Percentiles rank a stretch among this genome's conserved stretches.
Conservation (phyloP, 1,140 invertebrate genomes). For the Carposina sasakii region DNA sequence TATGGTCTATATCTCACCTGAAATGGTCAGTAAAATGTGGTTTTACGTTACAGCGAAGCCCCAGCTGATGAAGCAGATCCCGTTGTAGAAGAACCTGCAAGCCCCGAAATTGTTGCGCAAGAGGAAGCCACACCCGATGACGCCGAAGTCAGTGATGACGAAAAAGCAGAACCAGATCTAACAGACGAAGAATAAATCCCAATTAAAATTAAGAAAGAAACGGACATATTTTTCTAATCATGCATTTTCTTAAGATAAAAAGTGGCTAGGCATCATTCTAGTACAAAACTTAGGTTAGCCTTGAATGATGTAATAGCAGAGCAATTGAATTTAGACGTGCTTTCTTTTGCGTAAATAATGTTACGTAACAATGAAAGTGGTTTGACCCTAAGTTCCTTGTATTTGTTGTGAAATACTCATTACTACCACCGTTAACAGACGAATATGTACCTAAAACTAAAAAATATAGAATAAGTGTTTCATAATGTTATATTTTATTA, state of each 20-base stretch:
- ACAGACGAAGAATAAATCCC: slow-evolving; percentile 65
- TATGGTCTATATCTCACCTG: no score
- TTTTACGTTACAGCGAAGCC: slow-evolving; percentile 40
- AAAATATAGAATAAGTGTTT: slow-evolving; percentile 53
- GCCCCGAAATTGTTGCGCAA: slow-evolving; percentile 54
- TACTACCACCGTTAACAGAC: slow-evolving; percentile 49
- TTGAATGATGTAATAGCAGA: slow-evolving; percentile 46
- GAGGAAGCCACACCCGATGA: slow-evolving; percentile 37
- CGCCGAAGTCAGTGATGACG: slow-evolving; percentile 61
- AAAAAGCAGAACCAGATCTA: slow-evolving; percentile 65
- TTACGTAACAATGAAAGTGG: slow-evolving; percentile 46
- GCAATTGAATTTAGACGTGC: slow-evolving; percentile 22
- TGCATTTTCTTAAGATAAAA: slow-evolving; percentile 20
- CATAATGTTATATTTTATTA: slow-evolving; percentile 63
- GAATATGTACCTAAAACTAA: slow-evolving; percentile 34
- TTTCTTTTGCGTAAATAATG: slow-evolving; percentile 59
- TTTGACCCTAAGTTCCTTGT: neutral
- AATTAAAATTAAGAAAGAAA: slow-evolving; percentile 21
- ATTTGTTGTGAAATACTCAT: neutral
- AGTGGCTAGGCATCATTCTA: slow-evolving; percentile 38
- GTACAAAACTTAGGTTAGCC: slow-evolving; percentile 25
- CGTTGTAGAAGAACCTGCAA: slow-evolving; percentile 46
- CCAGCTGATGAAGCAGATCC: slow-evolving; percentile 50
- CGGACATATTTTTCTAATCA: slow-evolving; percentile 6
- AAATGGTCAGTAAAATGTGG: no score